These are phyloP conservation scores for Sterrhoptilus dennistouni DNA, from an alignment of 2,113 vertebrate species.

Conservation along the genomic window DNA sequence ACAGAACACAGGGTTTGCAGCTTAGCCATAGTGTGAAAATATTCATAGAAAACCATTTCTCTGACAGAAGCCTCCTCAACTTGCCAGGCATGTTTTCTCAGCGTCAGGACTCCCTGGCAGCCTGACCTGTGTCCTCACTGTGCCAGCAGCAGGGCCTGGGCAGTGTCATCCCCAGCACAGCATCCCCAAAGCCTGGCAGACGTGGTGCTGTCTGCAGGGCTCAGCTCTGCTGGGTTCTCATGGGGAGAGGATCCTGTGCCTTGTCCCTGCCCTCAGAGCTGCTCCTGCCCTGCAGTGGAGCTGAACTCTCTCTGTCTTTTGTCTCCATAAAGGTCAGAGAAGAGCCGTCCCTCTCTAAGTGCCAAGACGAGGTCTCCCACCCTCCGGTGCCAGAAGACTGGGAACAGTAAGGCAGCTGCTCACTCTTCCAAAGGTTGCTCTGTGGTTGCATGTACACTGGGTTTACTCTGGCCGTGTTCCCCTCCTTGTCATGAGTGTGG, in stretches of 20 bases:
- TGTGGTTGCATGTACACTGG: background rate
- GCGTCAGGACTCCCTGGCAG: accelerated
- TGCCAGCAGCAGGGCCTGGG: background rate
- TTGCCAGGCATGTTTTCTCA: accelerated
- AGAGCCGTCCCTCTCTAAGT: background rate
- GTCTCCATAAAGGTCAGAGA: slow-evolving; percentile 38
- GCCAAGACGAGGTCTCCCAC: slow-evolving; percentile 16
- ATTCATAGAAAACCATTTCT: background rate
- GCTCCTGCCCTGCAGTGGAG: accelerated
- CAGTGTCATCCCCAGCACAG: background rate
- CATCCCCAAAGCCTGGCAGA: background rate
- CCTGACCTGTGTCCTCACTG: accelerated
- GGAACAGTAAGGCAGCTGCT: slow-evolving; percentile 52
- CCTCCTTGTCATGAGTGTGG: background rate
- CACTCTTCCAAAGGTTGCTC: background rate
- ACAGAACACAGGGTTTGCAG: background rate
- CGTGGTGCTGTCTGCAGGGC: background rate
- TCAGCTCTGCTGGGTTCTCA: accelerated
- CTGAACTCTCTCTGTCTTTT: slow-evolving; percentile 22
- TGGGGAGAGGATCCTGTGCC: background rate
- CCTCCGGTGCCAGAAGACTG: background rate
- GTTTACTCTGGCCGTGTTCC: accelerated
- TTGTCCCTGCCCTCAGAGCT: background rate
- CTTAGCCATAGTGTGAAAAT: background rate
- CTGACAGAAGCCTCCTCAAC: background rate